Conservation (phyloP, 2,797 vertebrate genomes). For the Megaceryle alcyon region DNA sequence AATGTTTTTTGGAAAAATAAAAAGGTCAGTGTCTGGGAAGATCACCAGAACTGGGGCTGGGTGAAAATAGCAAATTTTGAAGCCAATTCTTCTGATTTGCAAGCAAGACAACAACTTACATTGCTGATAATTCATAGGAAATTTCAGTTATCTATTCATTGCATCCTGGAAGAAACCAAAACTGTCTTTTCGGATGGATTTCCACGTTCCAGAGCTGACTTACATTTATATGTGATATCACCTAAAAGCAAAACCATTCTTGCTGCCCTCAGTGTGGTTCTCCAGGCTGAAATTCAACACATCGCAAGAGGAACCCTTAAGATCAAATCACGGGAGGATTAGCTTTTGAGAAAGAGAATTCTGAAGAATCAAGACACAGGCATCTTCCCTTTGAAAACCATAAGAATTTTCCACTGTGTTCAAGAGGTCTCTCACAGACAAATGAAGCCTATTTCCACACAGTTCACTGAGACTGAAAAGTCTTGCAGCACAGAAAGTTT, state of each 20-base stretch:
- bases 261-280: background rate
- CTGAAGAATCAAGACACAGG: background rate
- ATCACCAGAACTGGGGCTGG: constrained; percentile 1
- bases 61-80: constrained; percentile 6
- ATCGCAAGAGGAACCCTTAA: background rate
- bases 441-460: background rate
- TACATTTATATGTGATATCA: background rate
- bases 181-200: background rate
- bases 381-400: background rate
- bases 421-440: background rate
- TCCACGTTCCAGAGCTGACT: background rate
- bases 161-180: background rate
- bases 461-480: background rate
- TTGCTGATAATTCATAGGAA: background rate
- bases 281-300: background rate
- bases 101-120: background rate
- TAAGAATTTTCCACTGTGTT: background rate
- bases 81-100: constrained; percentile 9
- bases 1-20: background rate
- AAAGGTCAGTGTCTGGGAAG: constrained; percentile 41
- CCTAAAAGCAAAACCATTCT: background rate
- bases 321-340: accelerated
- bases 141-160: background rate
- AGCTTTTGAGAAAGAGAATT: background rate
- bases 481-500: background rate